phyloP scores from a whole-genome alignment of 2,113 vertebrate genomes.

The Myiopsitta monachus region DNA sequence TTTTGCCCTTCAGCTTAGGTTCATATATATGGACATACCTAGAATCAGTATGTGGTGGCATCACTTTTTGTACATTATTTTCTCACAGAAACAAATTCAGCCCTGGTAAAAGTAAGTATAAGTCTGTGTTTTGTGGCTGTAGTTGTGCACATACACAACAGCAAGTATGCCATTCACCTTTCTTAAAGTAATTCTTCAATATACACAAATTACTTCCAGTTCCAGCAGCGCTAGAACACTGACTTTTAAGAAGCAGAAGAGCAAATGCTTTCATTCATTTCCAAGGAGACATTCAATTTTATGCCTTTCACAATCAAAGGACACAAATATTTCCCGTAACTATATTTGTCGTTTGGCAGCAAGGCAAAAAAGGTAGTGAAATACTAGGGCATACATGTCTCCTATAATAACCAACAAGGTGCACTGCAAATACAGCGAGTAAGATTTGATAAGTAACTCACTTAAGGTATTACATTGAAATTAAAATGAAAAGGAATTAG shows the following conservation, averaged over 20 bases:
- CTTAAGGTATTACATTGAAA: not conserved
- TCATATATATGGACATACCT: not conserved
- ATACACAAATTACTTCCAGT: not conserved
- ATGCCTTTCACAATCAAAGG: not conserved
- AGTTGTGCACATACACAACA: not conserved
- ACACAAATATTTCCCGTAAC: not conserved
- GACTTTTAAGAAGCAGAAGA: not conserved
- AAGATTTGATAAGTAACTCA: not conserved
- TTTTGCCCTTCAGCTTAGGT: not conserved
- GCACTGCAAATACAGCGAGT: rapidly evolving
- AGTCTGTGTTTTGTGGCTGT: not conserved
- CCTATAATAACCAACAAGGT: not conserved
- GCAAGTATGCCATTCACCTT: not conserved
- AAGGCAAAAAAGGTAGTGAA: not conserved
- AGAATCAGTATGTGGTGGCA: not conserved
- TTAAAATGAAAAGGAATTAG: not conserved
- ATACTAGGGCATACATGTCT: not conserved
- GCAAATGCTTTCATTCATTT: not conserved
- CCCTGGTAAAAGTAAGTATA: not conserved
- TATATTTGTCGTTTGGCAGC: not conserved
- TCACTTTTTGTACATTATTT: not conserved
- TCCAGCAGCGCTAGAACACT: not conserved
- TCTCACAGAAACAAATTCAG: not conserved
- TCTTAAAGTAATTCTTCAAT: not conserved
- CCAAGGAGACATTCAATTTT: not conserved